Evolutionary conservation across 1,140 invertebrate species (phyloP).

Genomic region (Phortica variegata): DNA sequence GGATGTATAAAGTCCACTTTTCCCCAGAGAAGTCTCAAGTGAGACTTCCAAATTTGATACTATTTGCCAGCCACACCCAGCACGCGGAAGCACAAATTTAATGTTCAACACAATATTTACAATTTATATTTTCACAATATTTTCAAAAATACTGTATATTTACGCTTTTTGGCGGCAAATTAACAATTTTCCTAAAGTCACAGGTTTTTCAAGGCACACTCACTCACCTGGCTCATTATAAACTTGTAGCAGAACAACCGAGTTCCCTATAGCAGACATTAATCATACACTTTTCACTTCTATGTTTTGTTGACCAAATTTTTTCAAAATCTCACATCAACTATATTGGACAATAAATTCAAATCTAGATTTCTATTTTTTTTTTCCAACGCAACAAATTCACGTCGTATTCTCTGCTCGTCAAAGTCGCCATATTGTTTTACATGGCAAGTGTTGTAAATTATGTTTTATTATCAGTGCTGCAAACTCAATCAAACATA

Average conservation of each 20-base stretch:
- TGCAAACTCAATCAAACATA: too few relatives aligned
- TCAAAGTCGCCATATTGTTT: constrained; percentile 43
- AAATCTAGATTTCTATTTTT: too few relatives aligned
- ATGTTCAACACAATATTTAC: constrained; percentile 22
- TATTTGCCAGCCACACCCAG: constrained; percentile 41
- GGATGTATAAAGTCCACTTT: constrained; percentile 5
- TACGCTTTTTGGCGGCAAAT: constrained; percentile 35
- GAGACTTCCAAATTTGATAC: constrained; percentile 26
- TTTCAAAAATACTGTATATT: constrained; percentile 34
- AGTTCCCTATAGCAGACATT: constrained; percentile 52
- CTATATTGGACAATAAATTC: background rate
- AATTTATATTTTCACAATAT: constrained; percentile 39
- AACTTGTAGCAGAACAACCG: constrained; percentile 43
- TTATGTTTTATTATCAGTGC: constrained; percentile 2
- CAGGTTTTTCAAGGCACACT: constrained; percentile 51
- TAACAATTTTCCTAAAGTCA: constrained; percentile 41
- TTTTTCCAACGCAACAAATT: constrained; percentile 13
- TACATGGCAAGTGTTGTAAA: too few relatives aligned
- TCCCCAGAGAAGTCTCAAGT: constrained; percentile 33
- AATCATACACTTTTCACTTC: too few relatives aligned
- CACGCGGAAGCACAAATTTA: constrained; percentile 16
- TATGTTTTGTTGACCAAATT: too few relatives aligned
- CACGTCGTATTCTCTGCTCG: constrained; percentile 29
- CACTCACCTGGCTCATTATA: constrained; percentile 57
- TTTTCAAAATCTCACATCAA: too few relatives aligned